Conservation (phyloP, 2,113 vertebrate species). For the Damaliscus lunatus region DNA sequence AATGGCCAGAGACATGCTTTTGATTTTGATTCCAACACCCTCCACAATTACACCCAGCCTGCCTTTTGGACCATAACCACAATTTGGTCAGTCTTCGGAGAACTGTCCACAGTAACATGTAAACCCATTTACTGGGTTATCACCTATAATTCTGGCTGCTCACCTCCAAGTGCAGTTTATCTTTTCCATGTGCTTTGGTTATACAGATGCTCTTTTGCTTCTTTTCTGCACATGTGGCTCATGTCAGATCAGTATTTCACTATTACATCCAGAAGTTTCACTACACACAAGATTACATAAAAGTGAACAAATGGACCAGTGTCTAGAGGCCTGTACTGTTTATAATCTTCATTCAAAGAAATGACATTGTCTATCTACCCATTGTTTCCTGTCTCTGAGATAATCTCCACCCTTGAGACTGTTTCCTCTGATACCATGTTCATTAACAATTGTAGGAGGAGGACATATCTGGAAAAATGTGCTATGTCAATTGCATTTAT, state of each 20-base stretch:
- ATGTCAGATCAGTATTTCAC: background rate
- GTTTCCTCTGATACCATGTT: background rate
- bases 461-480: conserved; percentile 7
- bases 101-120: background rate
- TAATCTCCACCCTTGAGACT: background rate
- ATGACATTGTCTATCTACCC: background rate
- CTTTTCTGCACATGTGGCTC: background rate
- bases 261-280: background rate
- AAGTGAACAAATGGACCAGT: background rate
- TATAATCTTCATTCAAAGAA: background rate
- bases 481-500: background rate
- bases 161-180: background rate
- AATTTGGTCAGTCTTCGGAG: background rate
- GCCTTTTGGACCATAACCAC: background rate
- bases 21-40: background rate
- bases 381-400: background rate
- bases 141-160: background rate
- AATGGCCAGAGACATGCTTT: background rate
- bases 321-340: background rate
- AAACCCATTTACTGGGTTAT: background rate
- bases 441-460: background rate
- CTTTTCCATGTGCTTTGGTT: background rate
- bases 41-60: background rate
- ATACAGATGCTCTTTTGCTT: background rate
- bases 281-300: background rate